Evolutionary conservation across 1,140 invertebrate species (phyloP).

Genomic region (Rhagoletis zephyria): DNA sequence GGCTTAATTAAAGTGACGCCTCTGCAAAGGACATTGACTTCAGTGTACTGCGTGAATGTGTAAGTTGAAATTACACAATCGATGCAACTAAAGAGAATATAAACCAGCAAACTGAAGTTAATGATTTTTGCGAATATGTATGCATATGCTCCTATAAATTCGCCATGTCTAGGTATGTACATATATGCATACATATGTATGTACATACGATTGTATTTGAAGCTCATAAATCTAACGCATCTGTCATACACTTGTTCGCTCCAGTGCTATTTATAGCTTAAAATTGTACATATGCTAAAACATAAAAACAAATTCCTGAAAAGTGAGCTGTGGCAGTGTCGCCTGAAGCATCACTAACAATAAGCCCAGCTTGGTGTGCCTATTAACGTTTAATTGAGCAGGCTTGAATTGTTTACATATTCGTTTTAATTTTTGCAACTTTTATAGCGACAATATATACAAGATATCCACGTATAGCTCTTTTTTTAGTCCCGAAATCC

Average conservation of each 20-base stretch:
- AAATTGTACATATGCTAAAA: not conserved
- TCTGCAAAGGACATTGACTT: slow-evolving; percentile 64
- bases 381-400: not conserved
- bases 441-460: not conserved
- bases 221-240: not conserved
- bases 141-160: not conserved
- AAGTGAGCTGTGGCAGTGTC: not conserved
- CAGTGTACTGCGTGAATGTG: not conserved
- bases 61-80: not conserved
- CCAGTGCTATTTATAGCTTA: slow-evolving; percentile 4
- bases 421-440: not conserved
- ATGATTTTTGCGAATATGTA: not conserved
- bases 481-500: no score
- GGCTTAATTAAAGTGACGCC: slow-evolving; percentile 67
- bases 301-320: not conserved
- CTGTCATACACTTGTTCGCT: slow-evolving; percentile 13
- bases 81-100: not conserved
- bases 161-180: not conserved
- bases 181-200: not conserved
- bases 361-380: not conserved
- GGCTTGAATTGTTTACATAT: not conserved
- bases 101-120: not conserved
- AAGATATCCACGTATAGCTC: no score
- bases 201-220: not conserved
- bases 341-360: not conserved